Base-by-base conservation (phyloP, 2,888 invertebrate genomes). In the Kuschelorhynchus macadamiae region DNA sequence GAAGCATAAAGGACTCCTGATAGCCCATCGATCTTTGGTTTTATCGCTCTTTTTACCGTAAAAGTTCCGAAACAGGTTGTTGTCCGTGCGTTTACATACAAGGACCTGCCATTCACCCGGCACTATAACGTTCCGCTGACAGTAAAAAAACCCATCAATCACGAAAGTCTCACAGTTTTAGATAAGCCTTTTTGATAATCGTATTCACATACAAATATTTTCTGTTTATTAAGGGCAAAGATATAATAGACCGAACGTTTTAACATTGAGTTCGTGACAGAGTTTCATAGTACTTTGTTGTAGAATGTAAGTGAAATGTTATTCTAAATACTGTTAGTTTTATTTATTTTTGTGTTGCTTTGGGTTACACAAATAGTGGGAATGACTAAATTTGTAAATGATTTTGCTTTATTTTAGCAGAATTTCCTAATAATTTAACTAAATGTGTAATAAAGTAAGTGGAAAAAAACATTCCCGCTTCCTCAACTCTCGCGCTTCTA, bases 21-120 rank as follows among this genome's bases (percentile, higher is more conserved):
- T 67, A 62, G 67, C 46, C 49, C 56, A 62, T 67, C 67, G 67
- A 67, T 67, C 67, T 67, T 57, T 55, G 42, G 56, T 62, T 67
- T 67, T 67, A 67, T 67, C 62, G 57, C 55, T 57, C 55, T 60
- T 67, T 67, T 67, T 67, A 44, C 42, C 30, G 47, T 17, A 67
- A 67, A 67, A 67, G 52, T 49, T 50, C 59, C 65, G 42, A 52
- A 65, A 57, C 56, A 30, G 57, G 57, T 50, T 59, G 62, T 46
- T 60, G 53, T 53, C 52, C 53, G 53, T 36, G 12, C 39, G 12
- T 41, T 46, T 53, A 30, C 18, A 46, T 44, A 62, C 36, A 52
- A 52, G n/a, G 20, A 62, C 46, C 52, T 53, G 62, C 60, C 59
- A 60, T 53, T 62, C 32, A 32, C 25, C 30, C 44, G 32, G 42